Conservation (phyloP, 2,888 invertebrate genomes). For the Conomelus anceps region DNA sequence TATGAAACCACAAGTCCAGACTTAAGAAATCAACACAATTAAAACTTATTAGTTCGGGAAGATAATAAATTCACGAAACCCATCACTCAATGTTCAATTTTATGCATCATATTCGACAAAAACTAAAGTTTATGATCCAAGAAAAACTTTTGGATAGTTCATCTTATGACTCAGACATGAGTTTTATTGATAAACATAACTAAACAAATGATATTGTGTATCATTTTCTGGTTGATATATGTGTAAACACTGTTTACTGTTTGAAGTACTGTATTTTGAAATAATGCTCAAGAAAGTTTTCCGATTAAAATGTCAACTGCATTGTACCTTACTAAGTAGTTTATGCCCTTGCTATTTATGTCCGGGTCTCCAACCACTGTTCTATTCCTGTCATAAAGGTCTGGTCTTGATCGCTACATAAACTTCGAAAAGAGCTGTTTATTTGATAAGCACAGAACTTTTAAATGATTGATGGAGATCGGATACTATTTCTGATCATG, state of each 20-base stretch:
- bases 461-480: not conserved
- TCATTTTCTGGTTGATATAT: too few relatives aligned
- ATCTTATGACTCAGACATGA: too few relatives aligned
- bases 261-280: not conserved
- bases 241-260: not conserved
- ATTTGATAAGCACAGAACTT: not conserved
- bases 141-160: too few relatives aligned
- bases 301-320: not conserved
- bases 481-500: not conserved
- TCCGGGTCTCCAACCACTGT: not conserved
- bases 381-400: not conserved
- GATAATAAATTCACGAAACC: too few relatives aligned
- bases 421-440: not conserved
- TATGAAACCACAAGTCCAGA: too few relatives aligned
- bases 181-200: too few relatives aligned
- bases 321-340: not conserved
- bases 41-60: too few relatives aligned
- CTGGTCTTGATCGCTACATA: not conserved
- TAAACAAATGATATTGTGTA: too few relatives aligned
- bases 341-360: not conserved
- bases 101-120: too few relatives aligned
- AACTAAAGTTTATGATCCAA: too few relatives aligned
- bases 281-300: not conserved
- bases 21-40: too few relatives aligned
- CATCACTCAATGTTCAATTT: too few relatives aligned